These are phyloP conservation scores for Philaenus spumarius DNA, from an alignment of 1,140 invertebrate genomes.

Conservation along the genomic window DNA sequence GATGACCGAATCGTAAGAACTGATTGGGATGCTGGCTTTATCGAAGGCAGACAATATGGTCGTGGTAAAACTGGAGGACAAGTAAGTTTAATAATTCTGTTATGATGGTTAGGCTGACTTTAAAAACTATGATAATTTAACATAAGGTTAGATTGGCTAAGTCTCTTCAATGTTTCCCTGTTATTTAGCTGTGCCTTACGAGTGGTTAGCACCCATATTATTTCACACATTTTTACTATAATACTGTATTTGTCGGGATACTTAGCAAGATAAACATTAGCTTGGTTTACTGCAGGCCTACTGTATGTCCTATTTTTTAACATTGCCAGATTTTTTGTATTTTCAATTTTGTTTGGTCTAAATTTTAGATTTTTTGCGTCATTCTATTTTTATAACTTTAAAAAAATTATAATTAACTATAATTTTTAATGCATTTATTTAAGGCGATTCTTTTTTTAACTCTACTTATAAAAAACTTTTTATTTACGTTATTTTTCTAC, in stretches of 20 bases:
- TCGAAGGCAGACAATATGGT: conserved; percentile 97
- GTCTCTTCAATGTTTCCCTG: neutral
- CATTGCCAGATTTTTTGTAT: too few species aligned
- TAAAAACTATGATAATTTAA: neutral
- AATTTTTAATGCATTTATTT: too few species aligned
- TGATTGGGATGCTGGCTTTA: conserved; percentile 99
- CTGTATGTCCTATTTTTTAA: too few species aligned
- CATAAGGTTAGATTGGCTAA: neutral
- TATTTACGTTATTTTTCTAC: too few species aligned
- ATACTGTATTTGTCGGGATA: neutral
- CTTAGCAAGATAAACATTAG: neutral
- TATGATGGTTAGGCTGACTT: neutral
- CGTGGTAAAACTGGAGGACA: conserved; percentile 98
- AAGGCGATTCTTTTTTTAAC: too few species aligned
- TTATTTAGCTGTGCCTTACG: neutral
- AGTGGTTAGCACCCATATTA: too few species aligned
- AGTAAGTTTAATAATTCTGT: conserved; percentile 46
- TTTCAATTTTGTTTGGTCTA: too few species aligned
- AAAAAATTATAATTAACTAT: too few species aligned
- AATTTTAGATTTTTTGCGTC: too few species aligned
- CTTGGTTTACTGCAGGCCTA: too few species aligned
- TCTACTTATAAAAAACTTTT: too few species aligned
- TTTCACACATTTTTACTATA: neutral
- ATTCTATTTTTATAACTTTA: too few species aligned
- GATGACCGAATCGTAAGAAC: conserved; percentile 97